Conservation (phyloP, 2,888 invertebrate genomes). For the Lathronympha strigana region DNA sequence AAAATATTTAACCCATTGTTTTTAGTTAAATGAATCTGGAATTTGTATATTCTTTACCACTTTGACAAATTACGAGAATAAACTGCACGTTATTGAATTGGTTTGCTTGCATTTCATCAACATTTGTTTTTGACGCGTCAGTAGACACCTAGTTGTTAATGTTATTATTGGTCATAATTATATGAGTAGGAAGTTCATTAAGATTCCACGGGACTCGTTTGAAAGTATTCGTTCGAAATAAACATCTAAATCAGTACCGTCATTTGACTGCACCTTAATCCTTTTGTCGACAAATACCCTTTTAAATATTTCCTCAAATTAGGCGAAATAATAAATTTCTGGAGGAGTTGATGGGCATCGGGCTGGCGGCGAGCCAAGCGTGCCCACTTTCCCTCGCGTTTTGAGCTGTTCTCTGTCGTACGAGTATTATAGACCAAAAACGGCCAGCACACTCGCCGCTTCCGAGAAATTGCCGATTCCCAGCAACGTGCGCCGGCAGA, state of each 20-base stretch:
- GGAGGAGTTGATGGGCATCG: conserved; percentile 62
- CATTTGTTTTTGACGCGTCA: no score
- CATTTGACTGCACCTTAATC: conserved; percentile 63
- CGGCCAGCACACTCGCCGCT: conserved; percentile 72
- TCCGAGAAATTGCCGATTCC: conserved; percentile 76
- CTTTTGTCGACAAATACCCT: conserved; percentile 72
- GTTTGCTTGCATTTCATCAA: no score
- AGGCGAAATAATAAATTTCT: conserved; percentile 73
- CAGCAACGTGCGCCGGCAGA: conserved; percentile 65
- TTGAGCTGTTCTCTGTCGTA: conserved; percentile 56
- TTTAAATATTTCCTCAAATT: conserved; percentile 72
- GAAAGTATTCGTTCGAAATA: conserved; percentile 39
- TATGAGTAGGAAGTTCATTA: conserved; percentile 27
- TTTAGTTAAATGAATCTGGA: no score
- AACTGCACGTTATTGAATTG: no score
- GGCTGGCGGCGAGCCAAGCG: conserved; percentile 70
- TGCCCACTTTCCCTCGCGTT: conserved; percentile 67
- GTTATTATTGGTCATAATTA: conserved; percentile 18
- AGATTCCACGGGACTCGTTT: conserved; percentile 10
- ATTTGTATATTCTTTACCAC: no score
- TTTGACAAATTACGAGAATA: no score
- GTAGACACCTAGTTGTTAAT: no score
- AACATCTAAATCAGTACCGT: conserved; percentile 53
- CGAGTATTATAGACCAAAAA: conserved; percentile 48
- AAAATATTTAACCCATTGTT: background rate